phyloP scores from a whole-genome alignment of 2,113 vertebrate species.

The Prinia subflava region DNA sequence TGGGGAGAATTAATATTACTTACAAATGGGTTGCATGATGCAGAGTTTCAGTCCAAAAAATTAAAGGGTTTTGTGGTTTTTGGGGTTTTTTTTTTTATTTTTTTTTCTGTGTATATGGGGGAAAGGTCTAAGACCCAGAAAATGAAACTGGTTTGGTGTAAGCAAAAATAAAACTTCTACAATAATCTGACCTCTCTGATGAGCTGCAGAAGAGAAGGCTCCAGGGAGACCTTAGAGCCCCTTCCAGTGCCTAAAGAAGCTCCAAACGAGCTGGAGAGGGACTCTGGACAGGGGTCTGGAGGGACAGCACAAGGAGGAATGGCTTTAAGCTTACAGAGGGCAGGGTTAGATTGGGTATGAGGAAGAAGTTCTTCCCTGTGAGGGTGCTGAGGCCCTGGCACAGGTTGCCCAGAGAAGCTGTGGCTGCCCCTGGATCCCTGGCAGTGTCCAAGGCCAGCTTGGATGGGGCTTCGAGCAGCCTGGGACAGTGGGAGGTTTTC shows the following conservation, averaged over 20 bases:
- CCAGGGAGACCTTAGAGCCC: not conserved
- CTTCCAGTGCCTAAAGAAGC: not conserved
- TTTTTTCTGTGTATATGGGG: rapidly evolving
- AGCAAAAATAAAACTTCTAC: not conserved
- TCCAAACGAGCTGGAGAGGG: not conserved
- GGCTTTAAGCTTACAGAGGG: not conserved
- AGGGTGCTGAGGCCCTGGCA: no score
- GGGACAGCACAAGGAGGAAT: not conserved
- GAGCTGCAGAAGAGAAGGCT: not conserved
- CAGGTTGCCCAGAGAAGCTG: not conserved
- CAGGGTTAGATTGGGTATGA: not conserved
- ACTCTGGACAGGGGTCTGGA: not conserved
- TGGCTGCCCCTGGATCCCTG: not conserved
- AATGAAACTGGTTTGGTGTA: not conserved
- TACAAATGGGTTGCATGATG: not conserved
- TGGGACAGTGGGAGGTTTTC: not conserved
- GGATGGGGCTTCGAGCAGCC: rapidly evolving
- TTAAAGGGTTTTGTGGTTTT: not conserved
- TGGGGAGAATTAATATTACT: not conserved
- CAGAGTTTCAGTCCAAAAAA: not conserved
- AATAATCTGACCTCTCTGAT: not conserved
- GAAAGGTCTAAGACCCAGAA: not conserved
- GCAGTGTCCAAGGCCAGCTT: rapidly evolving
- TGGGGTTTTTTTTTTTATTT: not conserved
- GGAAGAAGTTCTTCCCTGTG: no score